These are phyloP conservation scores for Agelas oroides DNA, from an alignment of 37 sponge, comb jelly and placozoan genomes.

Conservation along the genomic window DNA sequence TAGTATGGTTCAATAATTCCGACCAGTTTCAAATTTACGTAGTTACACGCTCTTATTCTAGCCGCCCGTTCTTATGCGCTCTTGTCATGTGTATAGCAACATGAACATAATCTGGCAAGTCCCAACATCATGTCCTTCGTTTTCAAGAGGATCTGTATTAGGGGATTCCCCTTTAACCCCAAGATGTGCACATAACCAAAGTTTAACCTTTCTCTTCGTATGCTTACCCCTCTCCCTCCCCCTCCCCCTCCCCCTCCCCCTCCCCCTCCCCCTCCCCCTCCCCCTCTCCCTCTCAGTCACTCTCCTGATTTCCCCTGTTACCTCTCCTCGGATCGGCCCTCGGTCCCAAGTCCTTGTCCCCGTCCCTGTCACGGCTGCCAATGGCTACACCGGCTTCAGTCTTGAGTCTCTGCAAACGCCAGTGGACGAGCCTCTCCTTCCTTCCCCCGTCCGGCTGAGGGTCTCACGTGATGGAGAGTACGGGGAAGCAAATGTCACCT, in stretches of 20 bases:
- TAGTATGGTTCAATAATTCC: too few species aligned
- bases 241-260: neutral
- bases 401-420: neutral
- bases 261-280: neutral
- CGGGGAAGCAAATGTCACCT: conserved; percentile 77
- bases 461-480: conserved; percentile 70
- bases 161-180: too few species aligned
- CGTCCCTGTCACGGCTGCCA: conserved; percentile 60
- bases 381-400: conserved; percentile 77
- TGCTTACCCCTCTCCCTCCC: neutral
- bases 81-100: too few species aligned
- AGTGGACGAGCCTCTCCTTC: conserved; percentile 1
- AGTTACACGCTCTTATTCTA: too few species aligned
- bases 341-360: conserved; percentile 35
- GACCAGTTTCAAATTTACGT: too few species aligned
- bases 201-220: too few species aligned
- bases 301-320: conserved; percentile 27
- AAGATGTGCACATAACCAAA: too few species aligned
- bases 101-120: too few species aligned
- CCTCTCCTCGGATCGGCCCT: conserved; percentile 77
- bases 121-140: too few species aligned
- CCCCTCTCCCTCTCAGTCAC: conserved; percentile 16
- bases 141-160: too few species aligned
- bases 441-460: conserved; percentile 35
- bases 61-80: too few species aligned